phyloP scores from a whole-genome alignment of 2,888 invertebrate genomes.

The Catocala fraxini region DNA sequence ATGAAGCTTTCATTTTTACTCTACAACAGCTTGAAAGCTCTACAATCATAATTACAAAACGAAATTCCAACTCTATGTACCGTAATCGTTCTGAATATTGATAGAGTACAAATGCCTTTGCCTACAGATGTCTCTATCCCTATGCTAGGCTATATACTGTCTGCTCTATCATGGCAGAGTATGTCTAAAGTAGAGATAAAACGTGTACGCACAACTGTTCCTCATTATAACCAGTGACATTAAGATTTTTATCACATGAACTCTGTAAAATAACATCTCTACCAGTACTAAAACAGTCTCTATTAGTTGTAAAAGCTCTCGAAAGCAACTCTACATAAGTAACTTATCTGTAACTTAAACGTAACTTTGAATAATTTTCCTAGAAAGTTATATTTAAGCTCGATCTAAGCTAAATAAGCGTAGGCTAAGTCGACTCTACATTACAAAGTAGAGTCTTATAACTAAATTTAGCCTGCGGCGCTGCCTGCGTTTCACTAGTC shows the following conservation, averaged over 20 bases:
- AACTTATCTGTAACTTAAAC: constrained; percentile 6
- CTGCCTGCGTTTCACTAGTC: constrained; percentile 41
- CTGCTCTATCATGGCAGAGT: neutral
- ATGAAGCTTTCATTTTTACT: constrained; percentile 26
- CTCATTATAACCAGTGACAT: constrained; percentile 7
- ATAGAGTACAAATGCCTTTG: neutral
- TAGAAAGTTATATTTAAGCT: constrained; percentile 36
- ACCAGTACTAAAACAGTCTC: neutral
- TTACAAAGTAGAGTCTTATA: constrained; percentile 41
- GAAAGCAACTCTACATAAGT: constrained; percentile 9
- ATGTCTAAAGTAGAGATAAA: neutral
- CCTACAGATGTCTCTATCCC: neutral
- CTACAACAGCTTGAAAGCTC: constrained; percentile 6
- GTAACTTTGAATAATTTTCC: constrained; percentile 23
- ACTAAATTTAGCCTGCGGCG: constrained; percentile 45
- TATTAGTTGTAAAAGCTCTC: too few species aligned
- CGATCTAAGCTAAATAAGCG: constrained; percentile 24
- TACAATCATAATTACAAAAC: neutral
- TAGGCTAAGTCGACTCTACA: constrained; percentile 31
- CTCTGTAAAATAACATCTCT: constrained; percentile 12
- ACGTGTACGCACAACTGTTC: constrained; percentile 7
- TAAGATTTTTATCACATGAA: constrained; percentile 20
- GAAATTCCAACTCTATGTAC: too few species aligned
- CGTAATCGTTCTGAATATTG: neutral
- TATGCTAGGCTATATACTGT: neutral